Percentiles rank a stretch among this genome's conserved stretches.
Conservation (phyloP, 2,113 vertebrate species). For the Pluvialis apricaria region DNA sequence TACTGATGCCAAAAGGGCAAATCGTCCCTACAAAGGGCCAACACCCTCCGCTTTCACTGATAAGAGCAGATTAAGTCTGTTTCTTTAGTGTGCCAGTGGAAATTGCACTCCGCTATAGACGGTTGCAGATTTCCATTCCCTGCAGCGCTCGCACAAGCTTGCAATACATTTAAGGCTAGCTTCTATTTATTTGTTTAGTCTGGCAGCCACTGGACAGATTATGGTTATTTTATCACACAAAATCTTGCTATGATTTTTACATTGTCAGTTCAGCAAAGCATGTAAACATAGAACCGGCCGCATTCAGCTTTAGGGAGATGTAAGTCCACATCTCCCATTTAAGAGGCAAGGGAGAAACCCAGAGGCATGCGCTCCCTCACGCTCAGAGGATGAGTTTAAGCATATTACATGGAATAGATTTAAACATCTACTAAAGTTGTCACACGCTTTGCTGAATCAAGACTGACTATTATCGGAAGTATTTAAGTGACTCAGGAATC, state of each 20-base stretch:
- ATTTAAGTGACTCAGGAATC: not conserved
- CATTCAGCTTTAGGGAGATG: not conserved
- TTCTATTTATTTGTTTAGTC: not conserved
- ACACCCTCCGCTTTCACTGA: accelerated
- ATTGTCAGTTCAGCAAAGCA: not conserved
- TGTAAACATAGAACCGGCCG: not conserved
- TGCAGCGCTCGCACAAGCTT: not conserved
- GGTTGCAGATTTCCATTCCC: not conserved
- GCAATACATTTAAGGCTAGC: not conserved
- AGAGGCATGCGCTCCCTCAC: not conserved
- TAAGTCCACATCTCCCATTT: not conserved
- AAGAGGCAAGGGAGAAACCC: not conserved
- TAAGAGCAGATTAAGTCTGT: not conserved
- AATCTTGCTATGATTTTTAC: not conserved
- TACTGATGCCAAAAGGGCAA: too few species aligned
- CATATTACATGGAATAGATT: not conserved
- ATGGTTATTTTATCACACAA: not conserved
- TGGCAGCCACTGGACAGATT: not conserved
- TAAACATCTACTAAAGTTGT: conserved; percentile 5
- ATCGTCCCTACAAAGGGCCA: accelerated
- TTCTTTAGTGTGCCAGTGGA: not conserved
- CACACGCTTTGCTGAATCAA: not conserved
- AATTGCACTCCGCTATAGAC: not conserved
- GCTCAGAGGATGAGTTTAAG: not conserved
- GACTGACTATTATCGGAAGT: not conserved